Conservation (phyloP, 2,113 vertebrate genomes). For the Pristiophorus japonicus region DNA sequence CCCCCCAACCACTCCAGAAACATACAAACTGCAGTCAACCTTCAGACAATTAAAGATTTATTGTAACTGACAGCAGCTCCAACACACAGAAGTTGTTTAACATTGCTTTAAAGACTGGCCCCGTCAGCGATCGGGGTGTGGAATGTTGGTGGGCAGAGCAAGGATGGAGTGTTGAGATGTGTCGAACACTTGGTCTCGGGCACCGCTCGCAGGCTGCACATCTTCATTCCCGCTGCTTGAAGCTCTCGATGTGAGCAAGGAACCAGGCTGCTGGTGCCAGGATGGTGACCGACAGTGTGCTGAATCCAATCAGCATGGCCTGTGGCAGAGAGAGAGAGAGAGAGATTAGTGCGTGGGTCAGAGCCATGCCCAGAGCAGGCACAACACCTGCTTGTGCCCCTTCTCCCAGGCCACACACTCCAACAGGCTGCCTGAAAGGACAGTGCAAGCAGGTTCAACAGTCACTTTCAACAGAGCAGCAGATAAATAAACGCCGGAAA, state of each 20-base stretch:
- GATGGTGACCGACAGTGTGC: constrained; percentile 43
- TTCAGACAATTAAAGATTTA: neutral
- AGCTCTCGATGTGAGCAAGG: constrained; percentile 47
- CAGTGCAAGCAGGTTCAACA: too few relatives aligned
- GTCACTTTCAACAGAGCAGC: too few relatives aligned
- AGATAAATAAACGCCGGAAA: too few relatives aligned
- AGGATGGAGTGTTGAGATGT: neutral
- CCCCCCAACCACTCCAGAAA: too few relatives aligned
- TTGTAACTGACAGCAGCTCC: neutral
- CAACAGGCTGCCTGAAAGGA: too few relatives aligned
- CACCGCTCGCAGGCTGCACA: too few relatives aligned
- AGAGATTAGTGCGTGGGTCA: neutral
- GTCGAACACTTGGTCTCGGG: neutral
- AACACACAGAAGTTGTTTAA: neutral
- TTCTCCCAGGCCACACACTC: too few relatives aligned
- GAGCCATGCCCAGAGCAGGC: too few relatives aligned
- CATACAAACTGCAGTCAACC: too few relatives aligned
- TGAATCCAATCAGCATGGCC: constrained; percentile 43
- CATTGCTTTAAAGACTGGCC: too few relatives aligned
- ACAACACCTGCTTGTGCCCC: too few relatives aligned
- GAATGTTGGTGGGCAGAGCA: too few relatives aligned
- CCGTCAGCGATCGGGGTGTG: neutral
- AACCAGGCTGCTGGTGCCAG: constrained; percentile 48
- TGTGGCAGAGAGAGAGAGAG: constrained; percentile 39
- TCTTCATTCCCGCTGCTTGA: constrained; percentile 51